Percentiles rank a stretch among this genome's conserved stretches.
Conservation (phyloP, 2,797 vertebrate genomes). For the Limosa lapponica region DNA sequence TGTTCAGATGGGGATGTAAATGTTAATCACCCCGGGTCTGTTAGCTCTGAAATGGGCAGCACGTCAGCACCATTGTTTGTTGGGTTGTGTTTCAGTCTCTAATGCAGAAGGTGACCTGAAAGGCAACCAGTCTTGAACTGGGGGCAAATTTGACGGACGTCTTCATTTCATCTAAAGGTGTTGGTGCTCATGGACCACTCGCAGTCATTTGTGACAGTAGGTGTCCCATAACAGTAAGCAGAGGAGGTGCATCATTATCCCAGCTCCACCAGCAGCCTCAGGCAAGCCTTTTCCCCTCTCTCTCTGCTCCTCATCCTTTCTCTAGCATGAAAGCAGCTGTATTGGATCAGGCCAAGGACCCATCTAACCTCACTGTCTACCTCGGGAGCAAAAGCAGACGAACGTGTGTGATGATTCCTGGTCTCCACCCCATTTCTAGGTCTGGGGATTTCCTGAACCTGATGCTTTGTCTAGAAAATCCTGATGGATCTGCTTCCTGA, state of each 20-base stretch:
- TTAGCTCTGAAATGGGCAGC: neutral
- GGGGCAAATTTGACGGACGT: neutral
- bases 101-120: neutral
- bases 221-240: neutral
- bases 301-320: neutral
- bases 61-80: fast-evolving
- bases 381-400: neutral
- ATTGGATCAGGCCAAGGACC: neutral
- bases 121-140: neutral
- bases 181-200: fast-evolving
- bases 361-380: neutral
- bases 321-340: neutral
- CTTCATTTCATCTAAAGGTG: neutral
- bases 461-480: neutral
- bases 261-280: neutral
- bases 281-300: neutral
- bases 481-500: neutral
- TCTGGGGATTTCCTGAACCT: neutral
- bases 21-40: neutral
- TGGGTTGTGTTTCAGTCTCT: neutral
- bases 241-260: neutral
- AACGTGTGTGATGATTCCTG: fast-evolving
- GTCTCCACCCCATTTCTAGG: neutral
- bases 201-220: fast-evolving
- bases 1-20: neutral